Percentiles rank a stretch among this genome's conserved stretches.
phyloP scores from a whole-genome alignment of 2,888 invertebrate species.

The Ochropacha duplaris region DNA sequence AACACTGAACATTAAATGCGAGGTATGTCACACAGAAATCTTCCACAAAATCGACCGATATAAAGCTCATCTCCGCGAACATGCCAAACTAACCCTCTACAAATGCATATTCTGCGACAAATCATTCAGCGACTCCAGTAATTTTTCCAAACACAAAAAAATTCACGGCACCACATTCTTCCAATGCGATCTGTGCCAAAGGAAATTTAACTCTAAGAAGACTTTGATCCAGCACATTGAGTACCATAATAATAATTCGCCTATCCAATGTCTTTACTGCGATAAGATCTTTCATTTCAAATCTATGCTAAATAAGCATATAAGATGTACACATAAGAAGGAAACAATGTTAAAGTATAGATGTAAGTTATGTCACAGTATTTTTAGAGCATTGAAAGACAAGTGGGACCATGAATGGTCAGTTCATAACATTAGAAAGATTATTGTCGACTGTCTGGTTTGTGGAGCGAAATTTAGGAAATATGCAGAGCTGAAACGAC shows the following conservation, averaged over 20 bases:
- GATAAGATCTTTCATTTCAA: slow-evolving; percentile 64
- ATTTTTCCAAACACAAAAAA: slow-evolving; percentile 79
- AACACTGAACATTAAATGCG: slow-evolving; percentile 63
- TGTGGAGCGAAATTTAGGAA: slow-evolving; percentile 72
- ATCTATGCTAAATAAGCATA: slow-evolving; percentile 73
- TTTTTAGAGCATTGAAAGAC: slow-evolving; percentile 59
- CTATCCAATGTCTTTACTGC: slow-evolving; percentile 59
- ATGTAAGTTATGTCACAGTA: slow-evolving; percentile 61
- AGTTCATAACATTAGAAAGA: slow-evolving; percentile 68
- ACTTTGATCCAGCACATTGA: slow-evolving; percentile 75
- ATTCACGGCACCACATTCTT: slow-evolving; percentile 65
- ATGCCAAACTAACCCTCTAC: slow-evolving; percentile 74
- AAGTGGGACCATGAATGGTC: slow-evolving; percentile 80
- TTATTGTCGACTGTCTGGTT: slow-evolving; percentile 63
- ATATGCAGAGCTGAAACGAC: slow-evolving; percentile 65
- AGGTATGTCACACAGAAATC: slow-evolving; percentile 57
- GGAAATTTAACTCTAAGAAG: slow-evolving; percentile 77
- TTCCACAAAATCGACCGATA: slow-evolving; percentile 70
- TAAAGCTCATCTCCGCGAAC: slow-evolving; percentile 73
- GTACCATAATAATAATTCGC: slow-evolving; percentile 62
- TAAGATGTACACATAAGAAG: slow-evolving; percentile 58
- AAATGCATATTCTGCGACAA: slow-evolving; percentile 76
- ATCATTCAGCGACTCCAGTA: slow-evolving; percentile 77
- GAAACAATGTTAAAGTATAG: slow-evolving; percentile 42
- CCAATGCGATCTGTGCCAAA: slow-evolving; percentile 72